Base-by-base conservation (phyloP, 92 coral and sea anemone genomes). In the Desmophyllum pertusum region DNA sequence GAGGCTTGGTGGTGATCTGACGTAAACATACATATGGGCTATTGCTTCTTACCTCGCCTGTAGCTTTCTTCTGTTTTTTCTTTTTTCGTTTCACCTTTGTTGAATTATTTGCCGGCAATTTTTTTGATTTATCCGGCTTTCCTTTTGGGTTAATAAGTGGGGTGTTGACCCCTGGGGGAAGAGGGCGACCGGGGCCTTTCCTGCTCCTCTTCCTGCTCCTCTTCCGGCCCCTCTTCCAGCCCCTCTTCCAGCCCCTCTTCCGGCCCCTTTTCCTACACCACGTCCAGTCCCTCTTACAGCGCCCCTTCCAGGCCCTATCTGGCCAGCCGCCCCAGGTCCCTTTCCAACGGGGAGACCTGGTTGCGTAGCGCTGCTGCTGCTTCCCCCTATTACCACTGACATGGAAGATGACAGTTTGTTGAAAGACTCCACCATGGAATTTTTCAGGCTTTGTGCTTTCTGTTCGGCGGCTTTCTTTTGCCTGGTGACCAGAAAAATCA, bases 401-500 rank as follows among this genome's bases (percentile, higher is more conserved):
- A 80, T 21, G 6, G 84, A 80, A 30, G 84, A 21, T 1, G 84
- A 66, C 3, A 66, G 29, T 45, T 37, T 48, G 50, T 33, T 35
- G 50, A 50, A 46, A 9, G 83, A 79, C 35, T 79, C 42, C 10
- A 5, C 5, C 84, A 66, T 15, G 39, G 76, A 35, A 3, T 35
- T 67, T 80, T 67, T 80, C 30, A 66, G 75, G 7, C 25, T 68
- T 4, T 33, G 45, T 1, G 67, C 66, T 55, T 11, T 80, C 41
- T 69, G n/a, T 25, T 45, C 76, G 3, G 84, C 66, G 76, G 76
- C 76, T 27, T 36, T 80, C 67, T 17, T 80, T n/a, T n/a, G 37
- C 40, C 84, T 80, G 63, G 17, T 5, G n/a, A 74, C 23, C 23
- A 41, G 65, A 59, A 29, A 25, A 27, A 59, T 8, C 1, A 59